These are phyloP conservation scores for Drosophila grimshawi DNA, from an alignment of 1,140 invertebrate genomes.

Conservation along the genomic window DNA sequence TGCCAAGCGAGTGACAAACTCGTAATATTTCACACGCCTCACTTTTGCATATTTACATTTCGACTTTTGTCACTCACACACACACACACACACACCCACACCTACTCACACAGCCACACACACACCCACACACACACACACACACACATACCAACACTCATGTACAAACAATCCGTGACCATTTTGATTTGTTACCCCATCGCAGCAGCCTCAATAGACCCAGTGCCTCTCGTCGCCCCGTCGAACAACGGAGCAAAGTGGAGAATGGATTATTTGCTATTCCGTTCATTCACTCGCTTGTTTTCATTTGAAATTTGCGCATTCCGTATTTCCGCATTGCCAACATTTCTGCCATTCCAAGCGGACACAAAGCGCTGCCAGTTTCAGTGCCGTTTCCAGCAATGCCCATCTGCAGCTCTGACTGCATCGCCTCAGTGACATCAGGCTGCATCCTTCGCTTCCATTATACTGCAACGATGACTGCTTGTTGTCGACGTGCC, in stretches of 20 bases:
- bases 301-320: constrained; percentile 78
- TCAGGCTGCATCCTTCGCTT: constrained; percentile 9
- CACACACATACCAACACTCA: too few relatives aligned
- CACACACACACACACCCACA: neutral
- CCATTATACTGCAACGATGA: neutral
- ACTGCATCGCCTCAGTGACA: constrained; percentile 14
- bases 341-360: constrained; percentile 75
- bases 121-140: neutral
- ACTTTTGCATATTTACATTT: constrained; percentile 52
- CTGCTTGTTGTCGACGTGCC: constrained; percentile 26
- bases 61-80: constrained; percentile 41
- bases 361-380: constrained; percentile 30
- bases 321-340: constrained; percentile 71
- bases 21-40: constrained; percentile 36
- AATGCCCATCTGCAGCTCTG: constrained; percentile 14
- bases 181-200: constrained; percentile 46
- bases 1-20: constrained; percentile 18
- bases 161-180: constrained; percentile 2
- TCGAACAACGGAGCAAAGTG: constrained; percentile 59
- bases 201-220: constrained; percentile 11
- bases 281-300: constrained; percentile 48
- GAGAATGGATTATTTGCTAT: constrained; percentile 75
- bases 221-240: neutral
- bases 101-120: neutral
- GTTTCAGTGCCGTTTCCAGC: neutral